Conservation (phyloP, 1,140 invertebrate genomes). For the Heliconius melpomene region DNA sequence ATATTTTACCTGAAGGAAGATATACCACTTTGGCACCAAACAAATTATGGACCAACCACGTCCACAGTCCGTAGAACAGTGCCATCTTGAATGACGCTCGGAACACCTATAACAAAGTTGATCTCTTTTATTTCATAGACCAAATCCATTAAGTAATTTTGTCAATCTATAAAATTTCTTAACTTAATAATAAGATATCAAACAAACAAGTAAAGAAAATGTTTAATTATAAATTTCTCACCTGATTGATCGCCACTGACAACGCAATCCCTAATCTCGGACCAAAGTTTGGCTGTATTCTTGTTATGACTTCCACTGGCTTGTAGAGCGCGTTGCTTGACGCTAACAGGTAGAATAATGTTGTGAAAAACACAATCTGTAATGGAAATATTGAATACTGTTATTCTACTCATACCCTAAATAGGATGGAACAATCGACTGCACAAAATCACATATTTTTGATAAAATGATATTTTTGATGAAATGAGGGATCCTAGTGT, state of each 20-base stretch:
- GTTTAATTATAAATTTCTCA: constrained; percentile 44
- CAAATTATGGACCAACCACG: constrained; percentile 97
- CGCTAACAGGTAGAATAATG: constrained; percentile 96
- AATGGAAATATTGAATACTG: background rate
- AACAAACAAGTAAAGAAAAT: background rate
- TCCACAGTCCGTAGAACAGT: constrained; percentile 98
- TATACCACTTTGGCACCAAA: constrained; percentile 98
- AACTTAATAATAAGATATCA: too few relatives aligned
- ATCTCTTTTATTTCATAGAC: background rate
- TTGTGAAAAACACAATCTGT: constrained; percentile 97
- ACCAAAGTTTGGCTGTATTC: constrained; percentile 86
- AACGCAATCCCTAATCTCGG: constrained; percentile 89
- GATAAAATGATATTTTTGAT: too few relatives aligned
- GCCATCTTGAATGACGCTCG: constrained; percentile 98
- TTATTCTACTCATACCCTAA: background rate
- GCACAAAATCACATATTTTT: too few relatives aligned
- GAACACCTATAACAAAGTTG: constrained; percentile 84
- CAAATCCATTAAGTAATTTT: too few relatives aligned
- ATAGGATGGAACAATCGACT: too few relatives aligned
- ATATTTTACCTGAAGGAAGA: constrained; percentile 90
- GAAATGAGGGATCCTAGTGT: too few relatives aligned
- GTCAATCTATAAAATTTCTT: too few relatives aligned
- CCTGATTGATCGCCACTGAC: constrained; percentile 87
- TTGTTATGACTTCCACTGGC: constrained; percentile 92
- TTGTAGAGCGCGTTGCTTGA: constrained; percentile 95